Percentiles rank a stretch among this genome's conserved stretches.
Conservation (phyloP, 2,113 vertebrate genomes). For the Hipposideros armiger region DNA sequence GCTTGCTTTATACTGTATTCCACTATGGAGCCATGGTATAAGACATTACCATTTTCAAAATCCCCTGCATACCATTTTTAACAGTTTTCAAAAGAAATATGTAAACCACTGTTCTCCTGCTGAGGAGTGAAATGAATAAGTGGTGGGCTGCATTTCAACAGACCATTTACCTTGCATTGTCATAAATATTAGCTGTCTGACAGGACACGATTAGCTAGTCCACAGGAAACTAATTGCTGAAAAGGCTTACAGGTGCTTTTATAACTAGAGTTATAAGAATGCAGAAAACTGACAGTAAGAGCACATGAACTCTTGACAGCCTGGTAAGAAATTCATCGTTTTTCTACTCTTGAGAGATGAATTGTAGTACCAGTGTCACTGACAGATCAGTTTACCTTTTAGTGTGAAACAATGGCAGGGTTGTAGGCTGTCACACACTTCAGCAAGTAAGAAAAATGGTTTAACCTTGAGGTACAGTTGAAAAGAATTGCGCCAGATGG, state of each 20-base stretch:
- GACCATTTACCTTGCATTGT: slow-evolving; percentile 52
- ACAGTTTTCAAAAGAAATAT: slow-evolving; percentile 69
- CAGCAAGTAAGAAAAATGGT: slow-evolving; percentile 30
- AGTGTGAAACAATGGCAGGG: slow-evolving; percentile 22
- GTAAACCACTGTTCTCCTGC: slow-evolving; percentile 49
- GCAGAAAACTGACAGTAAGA: slow-evolving; percentile 1
- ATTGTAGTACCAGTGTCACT: slow-evolving; percentile 53
- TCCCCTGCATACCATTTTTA: slow-evolving; percentile 54
- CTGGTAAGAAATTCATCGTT: slow-evolving; percentile 57
- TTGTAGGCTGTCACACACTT: slow-evolving; percentile 51
- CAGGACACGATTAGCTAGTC: slow-evolving; percentile 56
- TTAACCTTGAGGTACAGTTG: neutral
- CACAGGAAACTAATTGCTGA: slow-evolving; percentile 68
- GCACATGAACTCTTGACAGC: slow-evolving; percentile 15
- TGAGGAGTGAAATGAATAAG: slow-evolving; percentile 60
- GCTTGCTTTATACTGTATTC: neutral
- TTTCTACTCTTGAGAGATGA: slow-evolving; percentile 68
- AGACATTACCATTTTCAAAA: slow-evolving; percentile 33
- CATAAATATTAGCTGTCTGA: slow-evolving; percentile 60
- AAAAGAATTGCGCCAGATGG: neutral
- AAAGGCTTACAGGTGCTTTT: slow-evolving; percentile 62
- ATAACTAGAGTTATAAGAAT: slow-evolving; percentile 50
- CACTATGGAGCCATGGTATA: neutral
- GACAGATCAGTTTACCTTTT: slow-evolving; percentile 71
- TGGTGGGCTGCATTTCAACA: slow-evolving; percentile 43